phyloP scores from a whole-genome alignment of 2,797 vertebrate species.

The Thunnus albacares region DNA sequence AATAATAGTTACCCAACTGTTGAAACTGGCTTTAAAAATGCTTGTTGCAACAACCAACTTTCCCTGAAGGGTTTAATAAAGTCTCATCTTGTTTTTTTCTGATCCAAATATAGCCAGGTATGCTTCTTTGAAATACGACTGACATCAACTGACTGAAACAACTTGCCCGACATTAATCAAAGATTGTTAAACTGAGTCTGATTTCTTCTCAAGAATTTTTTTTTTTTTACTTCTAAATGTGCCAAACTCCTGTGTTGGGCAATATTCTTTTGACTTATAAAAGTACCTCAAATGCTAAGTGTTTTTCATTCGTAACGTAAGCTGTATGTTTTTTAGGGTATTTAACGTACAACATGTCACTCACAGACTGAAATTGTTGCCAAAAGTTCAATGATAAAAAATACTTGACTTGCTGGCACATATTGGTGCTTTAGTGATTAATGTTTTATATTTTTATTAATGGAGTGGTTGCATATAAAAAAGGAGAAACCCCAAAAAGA shows the following conservation, averaged over 20 bases:
- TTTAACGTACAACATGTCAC: too few species aligned
- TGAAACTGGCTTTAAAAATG: not conserved
- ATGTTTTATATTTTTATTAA: too few species aligned
- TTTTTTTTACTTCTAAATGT: too few species aligned
- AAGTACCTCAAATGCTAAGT: fast-evolving
- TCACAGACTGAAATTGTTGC: too few species aligned
- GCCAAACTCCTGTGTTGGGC: not conserved
- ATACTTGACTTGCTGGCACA: too few species aligned
- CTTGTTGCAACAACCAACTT: not conserved
- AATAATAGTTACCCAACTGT: not conserved
- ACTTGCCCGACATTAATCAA: not conserved
- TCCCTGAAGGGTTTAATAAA: constrained; percentile 28
- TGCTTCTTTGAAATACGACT: constrained; percentile 19
- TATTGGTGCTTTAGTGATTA: too few species aligned
- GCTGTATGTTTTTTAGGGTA: too few species aligned
- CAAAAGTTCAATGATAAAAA: too few species aligned
- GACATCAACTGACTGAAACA: constrained; percentile 1
- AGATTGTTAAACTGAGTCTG: not conserved
- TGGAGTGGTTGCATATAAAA: too few species aligned
- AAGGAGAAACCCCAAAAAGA: too few species aligned
- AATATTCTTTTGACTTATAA: not conserved
- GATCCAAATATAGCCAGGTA: constrained; percentile 17
- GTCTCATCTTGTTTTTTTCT: constrained; percentile 18
- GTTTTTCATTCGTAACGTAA: too few species aligned
- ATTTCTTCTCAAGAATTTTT: not conserved